Conservation (phyloP, 2,797 vertebrate species). For the Gymnoscopelus braueri region DNA sequence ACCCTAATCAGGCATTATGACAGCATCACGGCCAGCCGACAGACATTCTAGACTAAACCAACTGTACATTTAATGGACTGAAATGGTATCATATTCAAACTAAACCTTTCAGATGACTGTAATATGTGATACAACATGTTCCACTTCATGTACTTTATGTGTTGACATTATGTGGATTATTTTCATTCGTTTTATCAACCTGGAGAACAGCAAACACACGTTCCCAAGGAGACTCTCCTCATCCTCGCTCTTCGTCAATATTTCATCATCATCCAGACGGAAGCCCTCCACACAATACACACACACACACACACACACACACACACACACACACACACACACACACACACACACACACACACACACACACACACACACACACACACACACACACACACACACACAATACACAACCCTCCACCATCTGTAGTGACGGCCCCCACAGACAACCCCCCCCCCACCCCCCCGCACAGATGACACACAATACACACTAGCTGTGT, state of each 20-base stretch:
- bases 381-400: constrained; percentile 31
- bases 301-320: constrained; percentile 38
- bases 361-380: constrained; percentile 30
- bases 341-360: constrained; percentile 34
- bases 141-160: no score
- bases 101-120: no score
- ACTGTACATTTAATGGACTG: no score
- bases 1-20: no score
- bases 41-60: no score
- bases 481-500: constrained; percentile 37
- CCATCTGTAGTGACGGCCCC: constrained; percentile 88
- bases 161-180: no score
- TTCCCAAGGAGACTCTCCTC: constrained; percentile 43
- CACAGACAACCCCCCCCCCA: constrained; percentile 80
- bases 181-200: no score
- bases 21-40: no score
- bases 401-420: constrained; percentile 58
- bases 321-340: constrained; percentile 33
- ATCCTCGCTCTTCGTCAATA: constrained; percentile 39
- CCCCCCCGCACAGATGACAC: constrained; percentile 29
- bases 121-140: no score
- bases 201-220: no score
- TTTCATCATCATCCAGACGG: constrained; percentile 75
- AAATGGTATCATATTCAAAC: no score
- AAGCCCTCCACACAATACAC: constrained; percentile 61